phyloP scores from a whole-genome alignment of 2,113 vertebrate species.

The Loxodonta africana region DNA sequence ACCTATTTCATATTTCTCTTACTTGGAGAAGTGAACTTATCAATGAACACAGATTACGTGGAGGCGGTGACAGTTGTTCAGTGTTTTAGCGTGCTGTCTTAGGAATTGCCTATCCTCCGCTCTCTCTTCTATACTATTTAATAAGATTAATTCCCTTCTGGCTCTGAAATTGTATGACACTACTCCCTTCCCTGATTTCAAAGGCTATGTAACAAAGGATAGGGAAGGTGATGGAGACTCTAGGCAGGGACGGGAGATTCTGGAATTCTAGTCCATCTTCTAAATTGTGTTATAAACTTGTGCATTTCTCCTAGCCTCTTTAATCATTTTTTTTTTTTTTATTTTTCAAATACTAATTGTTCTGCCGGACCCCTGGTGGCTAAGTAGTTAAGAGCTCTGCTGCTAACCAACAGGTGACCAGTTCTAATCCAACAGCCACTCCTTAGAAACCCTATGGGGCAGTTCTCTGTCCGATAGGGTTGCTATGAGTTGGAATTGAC shows the following conservation, averaged over 20 bases:
- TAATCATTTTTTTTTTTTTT: constrained; percentile 20
- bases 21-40: constrained; percentile 53
- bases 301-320: not conserved
- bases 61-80: not conserved
- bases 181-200: not conserved
- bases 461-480: too few relatives aligned
- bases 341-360: constrained; percentile 45
- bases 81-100: not conserved
- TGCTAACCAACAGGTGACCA: too few relatives aligned
- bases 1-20: constrained; percentile 34
- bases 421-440: too few relatives aligned
- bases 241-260: not conserved
- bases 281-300: not conserved
- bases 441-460: too few relatives aligned
- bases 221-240: not conserved
- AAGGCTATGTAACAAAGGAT: not conserved
- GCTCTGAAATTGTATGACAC: not conserved
- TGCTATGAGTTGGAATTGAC: too few relatives aligned
- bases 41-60: not conserved
- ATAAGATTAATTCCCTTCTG: constrained; percentile 28
- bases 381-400: too few relatives aligned
- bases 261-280: not conserved
- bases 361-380: not conserved
- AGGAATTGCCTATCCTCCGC: not conserved
- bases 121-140: not conserved